phyloP scores from a whole-genome alignment of 2,888 invertebrate genomes.

The Neria commutata region DNA sequence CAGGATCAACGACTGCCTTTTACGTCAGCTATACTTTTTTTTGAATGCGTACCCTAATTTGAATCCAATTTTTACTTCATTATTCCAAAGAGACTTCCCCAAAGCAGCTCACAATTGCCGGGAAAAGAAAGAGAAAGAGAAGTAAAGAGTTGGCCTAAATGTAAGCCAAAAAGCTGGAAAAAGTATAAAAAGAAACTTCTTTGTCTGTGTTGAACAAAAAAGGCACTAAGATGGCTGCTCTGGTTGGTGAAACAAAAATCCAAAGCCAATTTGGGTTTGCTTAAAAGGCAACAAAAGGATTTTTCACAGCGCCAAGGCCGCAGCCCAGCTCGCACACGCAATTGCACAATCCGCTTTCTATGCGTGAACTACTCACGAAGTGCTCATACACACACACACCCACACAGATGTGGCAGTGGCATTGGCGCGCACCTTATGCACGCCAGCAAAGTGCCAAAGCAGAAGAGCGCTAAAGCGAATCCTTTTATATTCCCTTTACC shows the following conservation, averaged over 20 bases:
- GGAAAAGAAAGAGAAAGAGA: too few species aligned
- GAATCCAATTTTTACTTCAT: background rate
- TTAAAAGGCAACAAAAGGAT: background rate
- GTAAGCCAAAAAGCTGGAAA: background rate
- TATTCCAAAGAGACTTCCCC: background rate
- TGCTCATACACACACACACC: background rate
- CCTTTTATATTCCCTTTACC: background rate
- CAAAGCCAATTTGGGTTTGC: constrained; percentile 5
- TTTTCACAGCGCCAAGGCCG: background rate
- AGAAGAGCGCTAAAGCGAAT: background rate
- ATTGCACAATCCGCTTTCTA: background rate
- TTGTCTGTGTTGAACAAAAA: too few species aligned
- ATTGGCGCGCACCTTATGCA: too few species aligned
- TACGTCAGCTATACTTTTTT: too few species aligned
- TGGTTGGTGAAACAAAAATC: background rate
- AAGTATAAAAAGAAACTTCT: background rate
- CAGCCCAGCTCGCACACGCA: too few species aligned
- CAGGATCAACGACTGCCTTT: too few species aligned
- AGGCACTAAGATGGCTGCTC: background rate
- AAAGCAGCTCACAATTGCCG: too few species aligned
- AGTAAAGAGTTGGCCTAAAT: too few species aligned
- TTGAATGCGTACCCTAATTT: background rate
- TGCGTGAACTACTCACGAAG: background rate
- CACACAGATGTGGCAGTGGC: too few species aligned
- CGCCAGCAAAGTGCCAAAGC: too few species aligned